Conservation (phyloP, 2,113 vertebrate species). For the Percina caprodes region DNA sequence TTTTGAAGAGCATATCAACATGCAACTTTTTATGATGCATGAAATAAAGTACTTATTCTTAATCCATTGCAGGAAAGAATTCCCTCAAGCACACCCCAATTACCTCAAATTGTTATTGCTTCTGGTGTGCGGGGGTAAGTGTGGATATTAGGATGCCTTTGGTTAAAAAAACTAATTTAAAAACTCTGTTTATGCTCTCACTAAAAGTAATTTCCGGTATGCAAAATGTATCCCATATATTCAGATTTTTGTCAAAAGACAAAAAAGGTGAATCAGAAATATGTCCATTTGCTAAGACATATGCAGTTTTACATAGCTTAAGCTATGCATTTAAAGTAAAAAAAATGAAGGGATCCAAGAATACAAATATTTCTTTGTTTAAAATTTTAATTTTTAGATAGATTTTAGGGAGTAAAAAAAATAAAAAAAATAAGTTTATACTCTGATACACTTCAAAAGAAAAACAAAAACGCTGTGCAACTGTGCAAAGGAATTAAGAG, state of each 20-base stretch:
- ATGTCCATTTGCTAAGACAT: background rate
- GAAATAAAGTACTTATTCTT: conserved; percentile 54
- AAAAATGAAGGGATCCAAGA: background rate
- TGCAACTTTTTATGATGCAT: conserved; percentile 46
- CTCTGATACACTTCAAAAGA: conserved; percentile 28
- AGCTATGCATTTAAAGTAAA: background rate
- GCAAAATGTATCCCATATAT: background rate
- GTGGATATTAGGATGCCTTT: background rate
- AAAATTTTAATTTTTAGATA: background rate
- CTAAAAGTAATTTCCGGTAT: background rate
- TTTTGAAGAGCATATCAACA: conserved; percentile 22
- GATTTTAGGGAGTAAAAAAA: background rate
- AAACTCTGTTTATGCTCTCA: background rate
- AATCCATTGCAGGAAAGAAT: conserved; percentile 32
- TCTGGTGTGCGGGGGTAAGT: background rate
- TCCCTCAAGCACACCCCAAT: conserved; percentile 41
- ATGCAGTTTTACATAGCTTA: background rate
- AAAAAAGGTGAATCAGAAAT: background rate
- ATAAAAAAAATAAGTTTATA: background rate
- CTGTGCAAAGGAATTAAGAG: conserved; percentile 5
- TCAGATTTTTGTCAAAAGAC: background rate
- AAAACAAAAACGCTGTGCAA: conserved; percentile 12
- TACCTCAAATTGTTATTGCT: conserved; percentile 30
- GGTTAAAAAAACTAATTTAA: conserved; percentile 7
- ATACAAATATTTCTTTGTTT: background rate